Conservation (phyloP, 2,797 vertebrate species). For the Crypturellus tataupa region DNA sequence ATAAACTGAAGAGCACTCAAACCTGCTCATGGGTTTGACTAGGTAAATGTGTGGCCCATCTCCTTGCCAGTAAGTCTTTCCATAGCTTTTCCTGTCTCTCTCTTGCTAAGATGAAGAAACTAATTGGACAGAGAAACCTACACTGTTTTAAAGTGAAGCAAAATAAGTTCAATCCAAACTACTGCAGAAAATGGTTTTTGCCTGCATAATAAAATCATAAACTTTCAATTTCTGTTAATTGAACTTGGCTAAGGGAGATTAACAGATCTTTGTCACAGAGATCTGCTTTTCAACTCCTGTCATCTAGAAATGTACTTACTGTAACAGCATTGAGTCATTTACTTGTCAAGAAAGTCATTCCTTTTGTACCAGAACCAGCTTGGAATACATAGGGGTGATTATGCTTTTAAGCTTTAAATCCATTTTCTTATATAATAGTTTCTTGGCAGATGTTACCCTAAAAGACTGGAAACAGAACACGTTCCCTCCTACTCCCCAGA, state of each 20-base stretch:
- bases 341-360: neutral
- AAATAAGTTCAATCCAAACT: neutral
- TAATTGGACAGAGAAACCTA: accelerated
- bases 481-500: neutral
- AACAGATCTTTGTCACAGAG: neutral
- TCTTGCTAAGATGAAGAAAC: neutral
- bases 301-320: neutral
- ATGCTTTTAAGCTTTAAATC: constrained; percentile 4
- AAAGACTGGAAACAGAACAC: neutral
- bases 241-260: neutral
- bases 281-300: neutral
- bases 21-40: neutral
- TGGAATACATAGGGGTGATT: neutral
- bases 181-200: neutral
- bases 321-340: neutral
- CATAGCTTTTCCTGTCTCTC: neutral
- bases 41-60: neutral
- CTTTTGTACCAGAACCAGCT: neutral
- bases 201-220: neutral
- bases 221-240: neutral
- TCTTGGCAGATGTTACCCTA: neutral
- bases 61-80: neutral
- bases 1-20: neutral
- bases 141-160: neutral
- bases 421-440: neutral